These are phyloP conservation scores for Lagenorhynchus albirostris DNA, from an alignment of 2,113 vertebrate genomes.

Conservation along the genomic window DNA sequence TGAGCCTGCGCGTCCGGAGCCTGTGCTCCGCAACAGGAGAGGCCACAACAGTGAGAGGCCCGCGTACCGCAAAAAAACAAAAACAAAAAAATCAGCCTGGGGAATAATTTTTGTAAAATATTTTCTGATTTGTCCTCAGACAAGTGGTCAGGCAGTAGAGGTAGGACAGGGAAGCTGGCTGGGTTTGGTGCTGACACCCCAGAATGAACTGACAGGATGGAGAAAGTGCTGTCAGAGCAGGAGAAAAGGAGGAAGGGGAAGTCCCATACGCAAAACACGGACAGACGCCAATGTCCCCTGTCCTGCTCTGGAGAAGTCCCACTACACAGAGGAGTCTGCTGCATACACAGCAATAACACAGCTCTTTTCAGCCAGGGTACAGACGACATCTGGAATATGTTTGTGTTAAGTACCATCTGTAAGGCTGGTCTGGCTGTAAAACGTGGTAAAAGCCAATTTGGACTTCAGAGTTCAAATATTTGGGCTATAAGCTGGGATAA, in stretches of 20 bases:
- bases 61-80: no score
- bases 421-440: conserved; percentile 46
- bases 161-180: background rate
- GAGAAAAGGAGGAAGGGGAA: background rate
- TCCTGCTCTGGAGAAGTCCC: background rate
- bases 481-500: conserved; percentile 21
- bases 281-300: background rate
- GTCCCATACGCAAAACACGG: background rate
- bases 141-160: background rate
- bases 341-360: background rate
- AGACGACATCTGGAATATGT: conserved; percentile 40
- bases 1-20: no score
- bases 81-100: background rate
- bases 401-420: conserved; percentile 22
- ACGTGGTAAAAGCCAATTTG: conserved; percentile 51
- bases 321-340: background rate
- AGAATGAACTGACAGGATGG: background rate
- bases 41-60: no score
- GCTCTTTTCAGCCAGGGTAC: background rate
- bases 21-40: no score
- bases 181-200: background rate
- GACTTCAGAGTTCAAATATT: conserved; percentile 54
- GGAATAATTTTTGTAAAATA: background rate
- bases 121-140: background rate
- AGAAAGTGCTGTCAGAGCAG: background rate